Evolutionary conservation across 2,888 invertebrate genomes (phyloP).

Genomic region (Serripes groenlandicus): DNA sequence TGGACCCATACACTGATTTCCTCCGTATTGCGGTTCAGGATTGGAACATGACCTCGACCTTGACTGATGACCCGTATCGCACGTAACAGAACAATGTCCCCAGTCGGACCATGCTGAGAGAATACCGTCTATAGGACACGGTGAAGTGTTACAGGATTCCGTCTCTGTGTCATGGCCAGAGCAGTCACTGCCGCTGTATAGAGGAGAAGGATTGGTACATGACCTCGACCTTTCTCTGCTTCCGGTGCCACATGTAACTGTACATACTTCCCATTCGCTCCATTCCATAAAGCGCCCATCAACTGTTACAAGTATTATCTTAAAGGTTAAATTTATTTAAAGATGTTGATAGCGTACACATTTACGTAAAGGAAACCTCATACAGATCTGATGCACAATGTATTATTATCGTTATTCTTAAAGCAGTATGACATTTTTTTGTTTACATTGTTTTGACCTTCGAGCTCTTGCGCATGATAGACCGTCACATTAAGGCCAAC

Average conservation of each 20-base stretch:
- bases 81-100: slow-evolving; percentile 25
- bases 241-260: slow-evolving; percentile 30
- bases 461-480: too few species aligned
- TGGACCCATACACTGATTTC: slow-evolving; percentile 22
- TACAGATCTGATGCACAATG: too few species aligned
- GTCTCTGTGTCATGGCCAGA: not conserved
- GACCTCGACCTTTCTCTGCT: slow-evolving; percentile 9
- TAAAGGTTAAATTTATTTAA: not conserved
- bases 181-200: slow-evolving; percentile 33
- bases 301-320: slow-evolving; percentile 13
- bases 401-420: too few species aligned
- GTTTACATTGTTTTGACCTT: too few species aligned
- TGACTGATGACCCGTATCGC: slow-evolving; percentile 24
- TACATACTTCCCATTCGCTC: slow-evolving; percentile 25
- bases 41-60: slow-evolving; percentile 41
- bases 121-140: slow-evolving; percentile 33
- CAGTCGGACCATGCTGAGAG: slow-evolving; percentile 25
- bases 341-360: not conserved
- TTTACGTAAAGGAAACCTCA: too few species aligned
- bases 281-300: slow-evolving; percentile 22
- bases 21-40: slow-evolving; percentile 21
- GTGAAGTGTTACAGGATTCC: slow-evolving; percentile 24
- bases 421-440: too few species aligned
- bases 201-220: slow-evolving; percentile 41
- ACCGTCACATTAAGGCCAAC: too few species aligned